Evolutionary conservation across 2,888 invertebrate genomes (phyloP).

Genomic region (Teleogryllus oceanicus): DNA sequence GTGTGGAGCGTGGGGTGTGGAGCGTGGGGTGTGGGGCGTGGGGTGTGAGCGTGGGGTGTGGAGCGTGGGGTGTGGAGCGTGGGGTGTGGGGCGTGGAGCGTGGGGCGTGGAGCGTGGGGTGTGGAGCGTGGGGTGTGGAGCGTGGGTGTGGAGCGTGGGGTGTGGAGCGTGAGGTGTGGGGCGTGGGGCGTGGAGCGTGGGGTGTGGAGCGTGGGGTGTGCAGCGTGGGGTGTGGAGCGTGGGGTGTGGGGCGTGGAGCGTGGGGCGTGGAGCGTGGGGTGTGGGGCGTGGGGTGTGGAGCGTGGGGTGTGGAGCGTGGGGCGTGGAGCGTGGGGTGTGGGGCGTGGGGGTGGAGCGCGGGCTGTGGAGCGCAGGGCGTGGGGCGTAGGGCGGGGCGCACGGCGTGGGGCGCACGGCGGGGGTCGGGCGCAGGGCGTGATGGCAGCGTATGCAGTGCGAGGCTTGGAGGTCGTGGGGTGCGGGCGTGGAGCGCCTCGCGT

Average conservation of each 20-base stretch:
- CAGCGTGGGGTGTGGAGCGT: neutral
- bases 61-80: neutral
- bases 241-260: neutral
- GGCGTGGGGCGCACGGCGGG: too few relatives aligned
- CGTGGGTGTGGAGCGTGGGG: neutral
- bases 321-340: too few relatives aligned
- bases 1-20: neutral
- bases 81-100: neutral
- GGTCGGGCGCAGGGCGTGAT: too few relatives aligned
- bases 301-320: too few relatives aligned
- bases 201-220: neutral
- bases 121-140: neutral
- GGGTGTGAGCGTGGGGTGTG: neutral
- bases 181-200: neutral
- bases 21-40: neutral
- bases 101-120: neutral
- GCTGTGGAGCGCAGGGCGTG: too few relatives aligned
- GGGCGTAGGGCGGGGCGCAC: too few relatives aligned
- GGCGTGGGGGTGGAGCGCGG: neutral
- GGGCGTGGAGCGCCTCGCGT: neutral
- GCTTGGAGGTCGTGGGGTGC: neutral
- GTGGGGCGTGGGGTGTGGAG: neutral
- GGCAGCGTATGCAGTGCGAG: too few relatives aligned
- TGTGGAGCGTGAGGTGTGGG: neutral
- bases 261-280: neutral